These are phyloP conservation scores for Amphipoea lucens DNA, from an alignment of 2,888 invertebrate species.

Conservation along the genomic window DNA sequence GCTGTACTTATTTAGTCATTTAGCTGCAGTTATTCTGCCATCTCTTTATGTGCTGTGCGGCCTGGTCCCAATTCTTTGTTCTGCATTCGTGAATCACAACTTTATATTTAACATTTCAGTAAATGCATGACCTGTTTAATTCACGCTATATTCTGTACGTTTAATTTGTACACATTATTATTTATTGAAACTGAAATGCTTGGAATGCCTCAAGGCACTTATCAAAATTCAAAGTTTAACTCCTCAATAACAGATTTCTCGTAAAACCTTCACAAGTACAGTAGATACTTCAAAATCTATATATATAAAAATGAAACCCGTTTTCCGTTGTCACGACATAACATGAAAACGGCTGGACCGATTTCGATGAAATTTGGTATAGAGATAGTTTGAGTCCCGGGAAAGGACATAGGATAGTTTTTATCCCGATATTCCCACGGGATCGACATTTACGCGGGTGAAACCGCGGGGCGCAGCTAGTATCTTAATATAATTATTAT, in stretches of 20 bases:
- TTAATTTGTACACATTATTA: neutral
- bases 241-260: neutral
- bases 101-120: conserved; percentile 56
- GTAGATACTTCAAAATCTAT: neutral
- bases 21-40: conserved; percentile 1
- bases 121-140: conserved; percentile 32
- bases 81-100: conserved; percentile 48
- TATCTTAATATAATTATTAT: neutral
- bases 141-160: neutral
- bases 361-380: too few relatives aligned
- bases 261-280: neutral
- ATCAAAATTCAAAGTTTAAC: neutral
- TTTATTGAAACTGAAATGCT: neutral
- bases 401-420: too few relatives aligned
- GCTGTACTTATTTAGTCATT: conserved; percentile 8
- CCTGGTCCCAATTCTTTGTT: conserved; percentile 54
- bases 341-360: too few relatives aligned
- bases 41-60: conserved; percentile 33
- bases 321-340: too few relatives aligned
- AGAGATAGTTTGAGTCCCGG: too few relatives aligned
- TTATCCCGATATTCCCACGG: too few relatives aligned
- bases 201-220: neutral
- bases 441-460: too few relatives aligned
- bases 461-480: too few relatives aligned
- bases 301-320: too few relatives aligned